Base-by-base conservation (phyloP, 1,140 invertebrate genomes). In the Aphelenchoides avenae region DNA sequence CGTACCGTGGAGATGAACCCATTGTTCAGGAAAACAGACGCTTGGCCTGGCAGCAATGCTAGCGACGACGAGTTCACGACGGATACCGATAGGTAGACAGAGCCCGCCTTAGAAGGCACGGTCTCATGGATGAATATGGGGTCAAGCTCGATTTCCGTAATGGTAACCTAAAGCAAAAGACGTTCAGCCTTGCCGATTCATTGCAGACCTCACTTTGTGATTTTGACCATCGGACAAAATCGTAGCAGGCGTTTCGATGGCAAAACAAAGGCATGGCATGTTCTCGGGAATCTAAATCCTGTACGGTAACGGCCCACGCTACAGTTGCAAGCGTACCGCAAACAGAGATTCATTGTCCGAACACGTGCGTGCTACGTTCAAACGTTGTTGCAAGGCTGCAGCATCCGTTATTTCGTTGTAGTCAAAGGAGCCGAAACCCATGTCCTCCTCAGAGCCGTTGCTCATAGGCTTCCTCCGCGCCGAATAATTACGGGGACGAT, bases 1-100 rank as follows among this genome's bases (percentile, higher is more conserved):
- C 42, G 39, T 50, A 79, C 80, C 68, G 79, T 81, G 4, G 74
- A 75, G 6, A 81, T 73, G 61, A 81, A 81, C 54, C 70, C 80
- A 62, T 80, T 80, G 55, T 81, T 80, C 27, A 81, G 63, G 59
- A 80, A 81, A 18, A 81, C 75, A 55, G 70, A 79, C 7, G 78
- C 76, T 13, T 70, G 62, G 49, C 80, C 80, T 20, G 78, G 56
- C 15, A 81, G 71, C 5, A 81, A 64, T 5, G 76, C 67, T 57
- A 76, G 75, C 24, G 59, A 50, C 1, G 78, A 78, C 4, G 61
- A 74, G 58, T 80, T 80, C 43, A 50, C 68, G 13, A 78, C 71
- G 43, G n/a, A n/a, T 73, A 67, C 20, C 78, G 78, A 49, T 74
- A 75, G 31, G 80, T 65, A 81, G 33, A 80, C 80, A 52, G 73